A percentile compares a stretch with the other conserved stretches of the same genome.
Evolutionary conservation across 2,113 vertebrate genomes (phyloP).

Genomic region (Riparia riparia): DNA sequence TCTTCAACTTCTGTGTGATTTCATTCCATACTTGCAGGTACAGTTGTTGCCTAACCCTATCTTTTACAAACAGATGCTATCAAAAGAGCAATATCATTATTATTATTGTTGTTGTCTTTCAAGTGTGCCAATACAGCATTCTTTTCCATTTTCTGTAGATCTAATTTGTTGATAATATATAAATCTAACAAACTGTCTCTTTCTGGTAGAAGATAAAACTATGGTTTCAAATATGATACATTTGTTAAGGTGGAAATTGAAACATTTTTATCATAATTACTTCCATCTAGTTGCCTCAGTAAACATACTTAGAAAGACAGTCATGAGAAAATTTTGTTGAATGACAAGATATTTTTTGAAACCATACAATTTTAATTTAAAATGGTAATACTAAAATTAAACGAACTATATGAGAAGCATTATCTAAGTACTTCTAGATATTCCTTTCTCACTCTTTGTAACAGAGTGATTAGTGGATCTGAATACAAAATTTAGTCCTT

Average conservation of each 20-base stretch:
- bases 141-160: neutral
- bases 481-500: neutral
- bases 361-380: neutral
- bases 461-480: neutral
- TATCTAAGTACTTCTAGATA: neutral
- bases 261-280: neutral
- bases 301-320: neutral
- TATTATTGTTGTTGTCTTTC: neutral
- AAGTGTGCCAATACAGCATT: neutral
- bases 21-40: constrained; percentile 89
- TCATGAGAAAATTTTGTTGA: neutral
- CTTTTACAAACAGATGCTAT: neutral
- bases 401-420: neutral
- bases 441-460: neutral
- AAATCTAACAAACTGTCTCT: neutral
- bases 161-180: neutral
- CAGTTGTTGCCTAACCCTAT: neutral
- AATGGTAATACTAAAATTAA: neutral
- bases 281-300: neutral
- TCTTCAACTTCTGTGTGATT: constrained; percentile 81
- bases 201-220: neutral
- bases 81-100: neutral
- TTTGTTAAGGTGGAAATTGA: neutral
- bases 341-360: neutral
- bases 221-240: neutral